Conservation (phyloP, 2,797 vertebrate genomes). For the Microctenopoma steveboyesi region DNA sequence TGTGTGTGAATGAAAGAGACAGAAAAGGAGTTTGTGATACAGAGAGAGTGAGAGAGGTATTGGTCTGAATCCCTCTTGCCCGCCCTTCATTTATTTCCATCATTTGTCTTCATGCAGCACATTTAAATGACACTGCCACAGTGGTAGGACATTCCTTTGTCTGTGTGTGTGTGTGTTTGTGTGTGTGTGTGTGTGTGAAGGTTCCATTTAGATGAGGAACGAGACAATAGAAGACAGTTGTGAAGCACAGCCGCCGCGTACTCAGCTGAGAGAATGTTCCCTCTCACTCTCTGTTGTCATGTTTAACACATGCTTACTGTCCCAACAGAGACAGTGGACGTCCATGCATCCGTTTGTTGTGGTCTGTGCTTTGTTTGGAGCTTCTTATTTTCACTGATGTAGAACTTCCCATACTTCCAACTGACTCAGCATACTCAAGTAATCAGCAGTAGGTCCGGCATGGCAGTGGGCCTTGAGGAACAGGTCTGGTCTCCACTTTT, state of each 20-base stretch:
- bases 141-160: not conserved
- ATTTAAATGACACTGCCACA: slow-evolving; percentile 27
- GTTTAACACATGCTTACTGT: not conserved
- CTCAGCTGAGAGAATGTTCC: slow-evolving; percentile 15
- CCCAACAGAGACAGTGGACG: not conserved
- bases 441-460: too few relatives aligned
- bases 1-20: not conserved
- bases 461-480: too few relatives aligned
- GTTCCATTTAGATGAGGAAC: slow-evolving; percentile 20
- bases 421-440: too few relatives aligned
- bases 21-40: not conserved
- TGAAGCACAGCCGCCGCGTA: slow-evolving; percentile 1
- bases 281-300: slow-evolving; percentile 8
- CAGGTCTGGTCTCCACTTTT: too few relatives aligned
- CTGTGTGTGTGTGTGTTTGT: not conserved
- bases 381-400: too few relatives aligned
- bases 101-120: slow-evolving; percentile 29
- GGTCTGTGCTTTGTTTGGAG: not conserved
- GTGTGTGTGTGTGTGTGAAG: slow-evolving; percentile 14
- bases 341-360: not conserved
- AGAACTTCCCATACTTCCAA: too few relatives aligned
- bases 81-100: slow-evolving; percentile 32
- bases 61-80: not conserved
- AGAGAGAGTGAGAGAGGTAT: not conserved
- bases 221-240: slow-evolving; percentile 19